Evolutionary conservation across 2,888 invertebrate species (phyloP), one percentile per base, ranked within the genome.

Genomic region (Volucella inflata): DNA sequence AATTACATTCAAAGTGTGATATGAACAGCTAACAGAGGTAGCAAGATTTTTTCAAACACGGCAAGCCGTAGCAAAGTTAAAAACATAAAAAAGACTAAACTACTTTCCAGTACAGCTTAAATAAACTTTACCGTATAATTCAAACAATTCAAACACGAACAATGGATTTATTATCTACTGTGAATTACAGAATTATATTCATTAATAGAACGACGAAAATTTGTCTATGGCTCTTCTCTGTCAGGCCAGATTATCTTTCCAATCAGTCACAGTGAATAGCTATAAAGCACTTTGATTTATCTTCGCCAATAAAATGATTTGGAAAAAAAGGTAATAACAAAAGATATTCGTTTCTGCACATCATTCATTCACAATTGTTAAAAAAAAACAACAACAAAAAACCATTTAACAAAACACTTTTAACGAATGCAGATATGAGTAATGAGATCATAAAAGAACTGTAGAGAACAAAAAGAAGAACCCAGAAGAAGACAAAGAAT

Each of bases 1-100:
- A 53, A 68, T 68, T 55, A 44, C 44, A 55, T 68, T 14, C 68
- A 46, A 30, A 55, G 55, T 55, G 53, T 55, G 68, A 55, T 55
- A 55, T 44, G 38, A 68, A 68, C 67, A 44, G 38, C 67, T 9
- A 42, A 42, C n/a, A 40, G 9, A 50, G 30, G 6, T 30, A 30
- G 0, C 30, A 30, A 6, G 30, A 30, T 30, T 30, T 30, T 30
- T 30, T 30, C 6, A 4, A 30, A 30, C 6, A 30, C 30, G 30
- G 6, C 6, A 21, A 21, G 21, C 21, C 21, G 6, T 30, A 30
- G 30, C 6, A 30, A 6, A 30, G 6, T 30, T 6, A 6, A 0
- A 30, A 30, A 30, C 4, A 30, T 6, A 6, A 30, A 30, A 30
- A 30, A 30, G 6, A 30, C 30, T 30, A 30, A 30, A 30, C 30